phyloP scores from a whole-genome alignment of 2,113 vertebrate genomes.

The Rhinolophus sinicus region DNA sequence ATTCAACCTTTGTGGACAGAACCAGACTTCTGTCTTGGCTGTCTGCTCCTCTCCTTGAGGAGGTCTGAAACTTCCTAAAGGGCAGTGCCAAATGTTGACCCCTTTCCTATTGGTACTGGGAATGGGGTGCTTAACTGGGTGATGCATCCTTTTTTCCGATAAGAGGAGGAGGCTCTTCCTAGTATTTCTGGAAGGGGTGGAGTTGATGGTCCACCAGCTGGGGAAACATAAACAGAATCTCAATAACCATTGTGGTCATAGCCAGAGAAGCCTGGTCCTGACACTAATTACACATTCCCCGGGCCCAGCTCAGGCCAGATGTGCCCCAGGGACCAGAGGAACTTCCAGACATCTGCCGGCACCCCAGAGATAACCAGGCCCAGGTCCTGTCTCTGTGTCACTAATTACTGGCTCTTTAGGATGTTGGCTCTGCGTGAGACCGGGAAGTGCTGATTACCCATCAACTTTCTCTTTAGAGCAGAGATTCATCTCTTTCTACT shows the following conservation, averaged over 20 bases:
- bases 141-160: neutral
- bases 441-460: conserved; percentile 58
- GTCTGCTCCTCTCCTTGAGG: neutral
- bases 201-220: neutral
- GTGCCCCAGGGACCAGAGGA: neutral
- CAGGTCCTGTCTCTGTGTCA: neutral
- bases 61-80: neutral
- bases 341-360: neutral
- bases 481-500: neutral
- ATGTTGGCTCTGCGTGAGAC: neutral
- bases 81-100: neutral
- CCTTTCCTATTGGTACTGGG: neutral
- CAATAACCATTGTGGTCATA: neutral
- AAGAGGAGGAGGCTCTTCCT: neutral
- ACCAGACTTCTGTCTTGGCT: neutral
- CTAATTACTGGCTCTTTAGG: conserved; percentile 57
- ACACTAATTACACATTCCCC: neutral
- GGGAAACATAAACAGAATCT: neutral
- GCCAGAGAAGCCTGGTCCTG: neutral
- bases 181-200: neutral
- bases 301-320: neutral
- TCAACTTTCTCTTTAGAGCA: conserved; percentile 50
- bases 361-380: conserved; percentile 23
- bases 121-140: neutral
- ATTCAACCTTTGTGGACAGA: neutral